phyloP scores from a whole-genome alignment of 2,113 vertebrate species.

The Corythornis vintsioides region DNA sequence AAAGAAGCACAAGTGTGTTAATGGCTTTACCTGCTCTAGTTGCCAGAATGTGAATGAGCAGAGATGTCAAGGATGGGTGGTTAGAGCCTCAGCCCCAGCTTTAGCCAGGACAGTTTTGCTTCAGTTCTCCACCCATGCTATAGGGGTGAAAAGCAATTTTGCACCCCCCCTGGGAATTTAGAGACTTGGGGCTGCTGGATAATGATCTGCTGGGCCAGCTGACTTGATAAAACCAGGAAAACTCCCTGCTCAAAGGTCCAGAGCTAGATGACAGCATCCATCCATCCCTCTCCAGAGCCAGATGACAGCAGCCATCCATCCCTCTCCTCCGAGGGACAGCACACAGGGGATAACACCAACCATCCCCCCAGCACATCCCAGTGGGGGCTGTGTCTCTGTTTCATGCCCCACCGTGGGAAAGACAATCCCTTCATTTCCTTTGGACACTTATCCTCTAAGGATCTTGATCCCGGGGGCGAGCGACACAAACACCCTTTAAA shows the following conservation, averaged over 20 bases:
- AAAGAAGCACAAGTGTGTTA: neutral
- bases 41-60: neutral
- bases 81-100: neutral
- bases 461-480: neutral
- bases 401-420: neutral
- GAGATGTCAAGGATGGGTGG: neutral
- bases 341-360: neutral
- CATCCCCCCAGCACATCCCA: neutral
- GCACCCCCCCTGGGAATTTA: neutral
- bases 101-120: neutral
- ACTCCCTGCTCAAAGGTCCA: neutral
- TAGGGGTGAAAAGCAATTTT: neutral
- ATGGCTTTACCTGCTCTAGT: neutral
- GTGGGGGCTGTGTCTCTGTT: neutral
- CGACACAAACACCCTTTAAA: slow-evolving; percentile 35
- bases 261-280: neutral
- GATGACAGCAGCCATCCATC: neutral
- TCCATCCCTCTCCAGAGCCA: neutral
- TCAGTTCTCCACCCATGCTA: neutral
- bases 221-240: neutral
- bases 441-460: neutral
- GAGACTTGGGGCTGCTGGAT: neutral
- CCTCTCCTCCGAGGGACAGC: neutral
- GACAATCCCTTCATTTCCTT: slow-evolving; percentile 44
- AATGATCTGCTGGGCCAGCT: neutral